phyloP scores from a whole-genome alignment of 2,113 vertebrate species.

The Cochlearius cochlearius region DNA sequence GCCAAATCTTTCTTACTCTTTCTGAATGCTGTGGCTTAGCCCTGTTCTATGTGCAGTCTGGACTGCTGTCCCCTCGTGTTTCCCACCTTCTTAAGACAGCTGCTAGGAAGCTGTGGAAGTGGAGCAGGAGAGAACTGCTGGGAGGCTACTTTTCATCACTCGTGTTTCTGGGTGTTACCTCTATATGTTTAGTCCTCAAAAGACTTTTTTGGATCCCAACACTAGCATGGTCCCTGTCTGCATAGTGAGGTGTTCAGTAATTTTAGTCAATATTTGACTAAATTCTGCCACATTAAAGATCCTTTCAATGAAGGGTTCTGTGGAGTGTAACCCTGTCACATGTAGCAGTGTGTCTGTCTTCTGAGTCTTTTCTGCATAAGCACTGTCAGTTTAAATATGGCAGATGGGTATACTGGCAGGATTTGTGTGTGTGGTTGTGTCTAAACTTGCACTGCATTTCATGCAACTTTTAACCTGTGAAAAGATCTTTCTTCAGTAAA shows the following conservation, averaged over 20 bases:
- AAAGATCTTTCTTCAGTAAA: not conserved
- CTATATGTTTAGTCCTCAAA: not conserved
- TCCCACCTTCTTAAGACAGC: not conserved
- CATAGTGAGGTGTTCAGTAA: not conserved
- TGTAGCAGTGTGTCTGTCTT: not conserved
- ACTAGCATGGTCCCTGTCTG: not conserved
- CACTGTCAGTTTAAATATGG: not conserved
- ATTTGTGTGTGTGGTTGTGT: not conserved
- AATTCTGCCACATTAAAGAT: not conserved
- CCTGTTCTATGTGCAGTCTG: not conserved
- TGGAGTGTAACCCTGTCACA: not conserved
- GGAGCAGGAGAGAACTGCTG: too few species aligned
- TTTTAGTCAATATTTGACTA: not conserved
- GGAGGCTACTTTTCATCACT: too few species aligned
- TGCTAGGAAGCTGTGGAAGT: not conserved
- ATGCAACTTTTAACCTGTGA: not conserved
- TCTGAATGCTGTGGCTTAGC: not conserved
- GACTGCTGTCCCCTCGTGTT: not conserved
- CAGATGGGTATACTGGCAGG: not conserved
- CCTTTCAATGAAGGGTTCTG: not conserved
- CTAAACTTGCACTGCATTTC: not conserved
- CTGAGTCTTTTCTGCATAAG: not conserved
- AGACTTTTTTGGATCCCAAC: not conserved
- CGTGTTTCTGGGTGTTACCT: not conserved
- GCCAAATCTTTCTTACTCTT: not conserved